These are phyloP conservation scores for Malthinus seriepunctatus DNA, from an alignment of 2,888 invertebrate species.

Conservation along the genomic window DNA sequence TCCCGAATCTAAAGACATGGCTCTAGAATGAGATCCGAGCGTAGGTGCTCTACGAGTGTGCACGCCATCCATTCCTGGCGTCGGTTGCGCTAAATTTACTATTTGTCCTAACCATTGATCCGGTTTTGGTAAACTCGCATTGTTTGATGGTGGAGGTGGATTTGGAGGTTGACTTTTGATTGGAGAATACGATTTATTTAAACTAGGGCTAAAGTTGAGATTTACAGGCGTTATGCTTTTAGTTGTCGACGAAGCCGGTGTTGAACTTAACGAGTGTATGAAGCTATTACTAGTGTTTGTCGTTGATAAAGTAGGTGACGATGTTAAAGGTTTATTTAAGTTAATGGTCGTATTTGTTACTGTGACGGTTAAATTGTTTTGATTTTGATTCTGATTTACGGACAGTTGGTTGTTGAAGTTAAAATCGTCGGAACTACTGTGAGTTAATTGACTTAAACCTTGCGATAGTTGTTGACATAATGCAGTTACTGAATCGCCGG, in stretches of 20 bases:
- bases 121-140: conserved; percentile 68
- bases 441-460: conserved; percentile 66
- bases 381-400: conserved; percentile 57
- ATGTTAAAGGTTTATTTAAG: conserved; percentile 42
- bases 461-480: conserved; percentile 77
- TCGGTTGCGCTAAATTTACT: conserved; percentile 61
- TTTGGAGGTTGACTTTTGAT: conserved; percentile 28
- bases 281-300: conserved; percentile 35
- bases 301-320: conserved; percentile 36
- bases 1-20: conserved; percentile 61
- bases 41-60: conserved; percentile 61
- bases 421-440: conserved; percentile 61
- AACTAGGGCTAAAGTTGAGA: conserved; percentile 40
- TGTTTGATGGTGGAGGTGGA: conserved; percentile 36
- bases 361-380: conserved; percentile 56
- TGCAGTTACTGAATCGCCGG: conserved; percentile 69
- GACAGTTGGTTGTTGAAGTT: conserved; percentile 62
- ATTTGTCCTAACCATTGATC: conserved; percentile 84
- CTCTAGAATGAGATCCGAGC: conserved; percentile 55
- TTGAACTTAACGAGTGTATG: conserved; percentile 28
- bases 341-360: conserved; percentile 49
- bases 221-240: conserved; percentile 41
- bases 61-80: conserved; percentile 47
- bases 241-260: conserved; percentile 38
- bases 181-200: conserved; percentile 32